Conservation (phyloP, 2,888 invertebrate genomes). For the Amiota minor region DNA sequence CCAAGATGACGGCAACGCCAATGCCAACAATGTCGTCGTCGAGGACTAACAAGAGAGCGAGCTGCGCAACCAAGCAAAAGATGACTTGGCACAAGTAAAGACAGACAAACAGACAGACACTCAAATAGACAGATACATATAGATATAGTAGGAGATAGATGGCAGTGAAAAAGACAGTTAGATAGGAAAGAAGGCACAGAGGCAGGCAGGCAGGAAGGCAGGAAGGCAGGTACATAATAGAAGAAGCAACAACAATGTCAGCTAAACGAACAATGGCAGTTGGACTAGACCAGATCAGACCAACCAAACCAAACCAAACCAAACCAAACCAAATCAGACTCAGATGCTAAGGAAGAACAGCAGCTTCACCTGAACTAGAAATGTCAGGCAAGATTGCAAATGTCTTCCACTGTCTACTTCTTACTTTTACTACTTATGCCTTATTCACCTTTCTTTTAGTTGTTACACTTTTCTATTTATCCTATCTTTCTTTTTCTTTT, state of each 20-base stretch:
- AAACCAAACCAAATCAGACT: too few species aligned
- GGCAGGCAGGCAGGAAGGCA: slow-evolving; percentile 43
- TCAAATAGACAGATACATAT: too few species aligned
- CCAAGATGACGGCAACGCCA: slow-evolving; percentile 3
- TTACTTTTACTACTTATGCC: too few species aligned
- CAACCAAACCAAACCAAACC: not conserved
- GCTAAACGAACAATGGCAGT: not conserved
- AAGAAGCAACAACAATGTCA: slow-evolving; percentile 5
- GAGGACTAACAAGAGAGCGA: slow-evolving; percentile 38
- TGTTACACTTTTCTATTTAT: slow-evolving; percentile 31
- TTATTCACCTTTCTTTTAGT: not conserved
- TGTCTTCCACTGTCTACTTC: too few species aligned
- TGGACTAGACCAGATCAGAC: not conserved
- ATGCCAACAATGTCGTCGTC: slow-evolving; percentile 13
- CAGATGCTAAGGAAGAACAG: not conserved
- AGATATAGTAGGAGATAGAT: too few species aligned
- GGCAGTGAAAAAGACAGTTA: too few species aligned
- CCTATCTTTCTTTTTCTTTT: slow-evolving; percentile 40
- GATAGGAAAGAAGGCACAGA: too few species aligned
- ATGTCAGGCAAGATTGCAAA: too few species aligned
- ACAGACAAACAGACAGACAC: too few species aligned
- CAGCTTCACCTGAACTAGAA: too few species aligned
- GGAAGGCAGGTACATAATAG: not conserved
- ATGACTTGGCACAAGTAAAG: too few species aligned
- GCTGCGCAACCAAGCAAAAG: not conserved